Conservation (phyloP, 2,797 vertebrate species). For the Tinamus major region DNA sequence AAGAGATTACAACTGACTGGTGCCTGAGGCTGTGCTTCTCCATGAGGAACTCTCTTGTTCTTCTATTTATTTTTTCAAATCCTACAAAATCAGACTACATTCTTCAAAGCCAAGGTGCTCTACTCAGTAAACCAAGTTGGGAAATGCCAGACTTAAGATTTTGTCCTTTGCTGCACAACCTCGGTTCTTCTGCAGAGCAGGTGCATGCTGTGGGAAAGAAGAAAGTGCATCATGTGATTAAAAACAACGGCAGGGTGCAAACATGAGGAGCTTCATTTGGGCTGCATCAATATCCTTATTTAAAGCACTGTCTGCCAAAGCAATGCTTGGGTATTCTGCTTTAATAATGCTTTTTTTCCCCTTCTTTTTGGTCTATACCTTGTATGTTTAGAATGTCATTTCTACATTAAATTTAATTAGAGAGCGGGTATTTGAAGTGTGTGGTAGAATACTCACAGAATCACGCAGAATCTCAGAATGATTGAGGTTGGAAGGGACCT, state of each 20-base stretch:
- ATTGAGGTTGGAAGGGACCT: too few species aligned
- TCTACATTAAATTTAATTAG: neutral
- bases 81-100: neutral
- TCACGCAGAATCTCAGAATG: too few species aligned
- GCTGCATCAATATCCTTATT: neutral
- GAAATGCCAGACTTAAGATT: neutral
- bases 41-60: neutral
- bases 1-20: neutral
- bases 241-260: neutral
- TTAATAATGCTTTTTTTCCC: neutral
- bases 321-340: neutral
- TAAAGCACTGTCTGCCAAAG: neutral
- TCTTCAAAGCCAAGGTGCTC: neutral
- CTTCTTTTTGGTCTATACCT: neutral
- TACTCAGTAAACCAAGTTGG: neutral
- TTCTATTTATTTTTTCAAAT: neutral
- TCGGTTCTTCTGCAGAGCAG: neutral
- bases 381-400: neutral
- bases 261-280: neutral
- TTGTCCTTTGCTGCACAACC: neutral
- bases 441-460: neutral
- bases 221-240: neutral
- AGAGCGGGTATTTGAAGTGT: neutral
- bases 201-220: neutral
- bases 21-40: neutral